phyloP scores from a whole-genome alignment of 1,140 invertebrate species.

The Drosophila pseudoobscura region DNA sequence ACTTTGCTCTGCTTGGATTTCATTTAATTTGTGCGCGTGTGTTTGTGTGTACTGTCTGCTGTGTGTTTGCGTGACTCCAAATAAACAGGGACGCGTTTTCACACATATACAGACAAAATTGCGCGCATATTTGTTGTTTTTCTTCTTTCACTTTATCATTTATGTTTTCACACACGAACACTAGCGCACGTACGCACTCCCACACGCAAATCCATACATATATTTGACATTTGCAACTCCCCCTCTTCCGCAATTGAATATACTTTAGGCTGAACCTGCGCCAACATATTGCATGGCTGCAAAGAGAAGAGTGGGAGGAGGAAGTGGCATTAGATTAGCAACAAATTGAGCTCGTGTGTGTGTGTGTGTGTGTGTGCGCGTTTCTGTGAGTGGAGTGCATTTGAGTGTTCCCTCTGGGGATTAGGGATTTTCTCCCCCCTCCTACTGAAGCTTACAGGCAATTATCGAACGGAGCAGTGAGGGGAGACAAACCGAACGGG shows the following conservation, averaged over 20 bases:
- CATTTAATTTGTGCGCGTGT: conserved; percentile 49
- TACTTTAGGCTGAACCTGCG: conserved; percentile 68
- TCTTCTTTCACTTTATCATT: conserved; percentile 55
- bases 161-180: conserved; percentile 28
- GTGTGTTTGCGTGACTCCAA: conserved; percentile 44
- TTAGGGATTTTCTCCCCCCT: background rate
- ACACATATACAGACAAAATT: conserved; percentile 69
- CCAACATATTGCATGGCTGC: conserved; percentile 66
- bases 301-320: conserved; percentile 38
- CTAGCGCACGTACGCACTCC: conserved; percentile 3
- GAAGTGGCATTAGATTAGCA: conserved; percentile 18
- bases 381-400: conserved; percentile 11
- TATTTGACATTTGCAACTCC: conserved; percentile 46
- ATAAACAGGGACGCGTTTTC: conserved; percentile 46
- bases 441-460: conserved; percentile 40
- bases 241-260: conserved; percentile 19
- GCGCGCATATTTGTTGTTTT: conserved; percentile 74
- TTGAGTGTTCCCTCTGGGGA: no score
- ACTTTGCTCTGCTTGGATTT: conserved; percentile 59
- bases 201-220: conserved; percentile 29
- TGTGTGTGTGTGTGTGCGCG: background rate
- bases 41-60: conserved; percentile 34
- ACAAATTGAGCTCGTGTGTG: conserved; percentile 14
- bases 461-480: conserved; percentile 47
- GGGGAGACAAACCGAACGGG: conserved; percentile 49